Evolutionary conservation across 2,797 vertebrate species (phyloP).

Genomic region (Acanthiza pusilla): DNA sequence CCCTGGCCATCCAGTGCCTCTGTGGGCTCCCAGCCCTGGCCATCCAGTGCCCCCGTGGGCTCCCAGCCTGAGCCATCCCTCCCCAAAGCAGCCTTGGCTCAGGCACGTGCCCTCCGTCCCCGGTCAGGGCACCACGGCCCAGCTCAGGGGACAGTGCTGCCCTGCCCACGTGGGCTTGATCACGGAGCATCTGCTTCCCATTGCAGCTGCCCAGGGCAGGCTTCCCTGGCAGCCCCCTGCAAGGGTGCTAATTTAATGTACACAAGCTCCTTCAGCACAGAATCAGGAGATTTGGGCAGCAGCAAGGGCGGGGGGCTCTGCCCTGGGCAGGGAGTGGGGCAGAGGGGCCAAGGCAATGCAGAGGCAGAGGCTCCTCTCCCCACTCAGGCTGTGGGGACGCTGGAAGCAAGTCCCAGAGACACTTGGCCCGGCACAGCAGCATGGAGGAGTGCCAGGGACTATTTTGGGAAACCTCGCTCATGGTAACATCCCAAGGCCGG

Average conservation of each 20-base stretch:
- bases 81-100: not conserved
- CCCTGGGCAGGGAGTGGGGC: not conserved
- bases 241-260: constrained; percentile 56
- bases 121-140: not conserved
- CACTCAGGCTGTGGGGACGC: not conserved
- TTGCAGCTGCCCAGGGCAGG: not conserved
- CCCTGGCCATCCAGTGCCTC: not conserved
- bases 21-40: fast-evolving
- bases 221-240: constrained; percentile 41
- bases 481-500: not conserved
- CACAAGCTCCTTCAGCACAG: not conserved
- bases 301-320: not conserved
- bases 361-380: not conserved
- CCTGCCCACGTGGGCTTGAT: constrained; percentile 31
- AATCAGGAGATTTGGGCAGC: not conserved
- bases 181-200: constrained; percentile 67
- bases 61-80: fast-evolving
- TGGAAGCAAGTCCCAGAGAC: not conserved
- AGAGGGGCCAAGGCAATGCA: not conserved
- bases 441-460: not conserved
- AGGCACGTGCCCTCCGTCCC: fast-evolving
- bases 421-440: not conserved
- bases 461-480: not conserved
- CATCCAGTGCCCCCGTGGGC: fast-evolving
- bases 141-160: not conserved